These are phyloP conservation scores for Drosophila nigricruria DNA, from an alignment of 2,888 invertebrate species.

Conservation along the genomic window DNA sequence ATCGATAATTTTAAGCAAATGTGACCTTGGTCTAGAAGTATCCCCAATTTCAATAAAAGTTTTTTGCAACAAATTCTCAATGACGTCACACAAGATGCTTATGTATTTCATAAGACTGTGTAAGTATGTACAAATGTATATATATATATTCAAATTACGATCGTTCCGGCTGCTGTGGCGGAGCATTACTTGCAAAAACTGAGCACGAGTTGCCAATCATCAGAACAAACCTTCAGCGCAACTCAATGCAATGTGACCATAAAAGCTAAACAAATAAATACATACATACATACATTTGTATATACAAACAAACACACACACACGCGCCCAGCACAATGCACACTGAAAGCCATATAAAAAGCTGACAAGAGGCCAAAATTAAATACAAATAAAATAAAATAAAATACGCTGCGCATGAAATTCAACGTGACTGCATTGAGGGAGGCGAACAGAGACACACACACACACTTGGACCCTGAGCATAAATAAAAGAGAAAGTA, in stretches of 20 bases:
- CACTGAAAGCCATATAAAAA: constrained; percentile 59
- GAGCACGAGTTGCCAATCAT: constrained; percentile 52
- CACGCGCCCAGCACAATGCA: constrained; percentile 40
- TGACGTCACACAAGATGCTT: constrained; percentile 62
- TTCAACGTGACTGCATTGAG: constrained; percentile 56
- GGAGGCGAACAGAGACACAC: constrained; percentile 33
- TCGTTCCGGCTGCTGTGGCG: constrained; percentile 25
- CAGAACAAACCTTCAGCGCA: constrained; percentile 52
- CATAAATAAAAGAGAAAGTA: constrained; percentile 79
- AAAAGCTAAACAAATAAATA: constrained; percentile 51
- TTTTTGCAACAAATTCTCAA: constrained; percentile 14
- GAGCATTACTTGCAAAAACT: constrained; percentile 61
- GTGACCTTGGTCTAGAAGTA: constrained; percentile 14
- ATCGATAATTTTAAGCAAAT: constrained; percentile 1
- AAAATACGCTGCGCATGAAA: constrained; percentile 51
- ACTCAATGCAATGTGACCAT: constrained; percentile 66
- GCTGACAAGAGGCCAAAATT: constrained; percentile 63
- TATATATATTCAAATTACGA: constrained; percentile 10
- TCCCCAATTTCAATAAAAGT: not conserved
- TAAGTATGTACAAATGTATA: constrained; percentile 23
- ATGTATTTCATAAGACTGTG: constrained; percentile 61
- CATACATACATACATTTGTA: constrained; percentile 10
- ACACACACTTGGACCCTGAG: constrained; percentile 27
- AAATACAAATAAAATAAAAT: constrained; percentile 62
- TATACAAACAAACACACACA: constrained; percentile 18